phyloP scores from a whole-genome alignment of 2,888 invertebrate species.

The Ctenicera cuprea region DNA sequence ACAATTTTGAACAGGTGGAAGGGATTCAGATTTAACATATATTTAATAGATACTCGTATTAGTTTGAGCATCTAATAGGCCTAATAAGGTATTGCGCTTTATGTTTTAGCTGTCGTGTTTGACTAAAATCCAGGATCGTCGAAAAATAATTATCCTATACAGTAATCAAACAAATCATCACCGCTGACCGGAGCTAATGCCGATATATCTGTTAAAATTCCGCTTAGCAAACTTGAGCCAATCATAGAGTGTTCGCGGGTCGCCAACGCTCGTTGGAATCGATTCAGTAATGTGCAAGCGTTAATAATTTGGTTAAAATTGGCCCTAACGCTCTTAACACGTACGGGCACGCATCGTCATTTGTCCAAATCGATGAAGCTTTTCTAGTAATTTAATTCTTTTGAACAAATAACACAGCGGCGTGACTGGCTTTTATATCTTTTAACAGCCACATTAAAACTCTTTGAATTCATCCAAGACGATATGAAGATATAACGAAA shows the following conservation, averaged over 20 bases:
- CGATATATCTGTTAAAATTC: conserved; percentile 17
- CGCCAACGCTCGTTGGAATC: conserved; percentile 15
- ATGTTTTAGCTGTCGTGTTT: no score
- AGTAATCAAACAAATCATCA: not conserved
- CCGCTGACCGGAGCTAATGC: not conserved
- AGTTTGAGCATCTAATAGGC: no score
- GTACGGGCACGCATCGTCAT: conserved; percentile 25
- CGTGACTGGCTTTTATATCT: conserved; percentile 13
- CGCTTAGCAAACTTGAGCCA: conserved; percentile 4
- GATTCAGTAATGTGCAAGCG: conserved; percentile 24
- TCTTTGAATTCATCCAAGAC: not conserved
- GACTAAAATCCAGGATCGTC: no score
- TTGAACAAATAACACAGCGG: conserved; percentile 20
- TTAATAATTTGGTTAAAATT: conserved; percentile 32
- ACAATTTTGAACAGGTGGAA: no score
- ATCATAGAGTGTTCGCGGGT: conserved; percentile 19
- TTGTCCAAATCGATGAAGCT: conserved; percentile 22
- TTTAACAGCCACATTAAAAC: conserved; percentile 3
- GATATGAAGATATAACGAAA: not conserved
- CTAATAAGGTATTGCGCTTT: no score
- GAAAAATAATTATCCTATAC: no score
- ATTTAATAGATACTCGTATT: no score
- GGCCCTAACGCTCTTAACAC: conserved; percentile 20
- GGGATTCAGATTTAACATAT: no score
- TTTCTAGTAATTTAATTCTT: conserved; percentile 27